Evolutionary conservation across 2,113 vertebrate species (phyloP).

Genomic region (Mus musculus): GRCm39 chr5:117790501-117791000

Average conservation of each 20-base stretch:
- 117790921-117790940: no score
- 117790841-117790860: no score
- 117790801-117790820: neutral
- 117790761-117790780: neutral
- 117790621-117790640: neutral
- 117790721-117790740: neutral
- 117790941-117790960: neutral
- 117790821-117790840: neutral
- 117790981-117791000: neutral
- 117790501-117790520: neutral
- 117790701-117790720: neutral
- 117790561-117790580: accelerated
- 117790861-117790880: neutral
- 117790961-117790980: neutral
- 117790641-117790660: neutral
- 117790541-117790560: neutral
- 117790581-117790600: neutral
- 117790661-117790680: neutral
- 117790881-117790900: neutral
- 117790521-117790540: neutral
- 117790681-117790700: neutral
- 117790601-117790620: neutral
- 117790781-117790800: neutral
- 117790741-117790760: neutral
- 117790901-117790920: neutral